Base-by-base conservation (phyloP, 1,140 invertebrate genomes). In the Drosophila mojavensis region DNA sequence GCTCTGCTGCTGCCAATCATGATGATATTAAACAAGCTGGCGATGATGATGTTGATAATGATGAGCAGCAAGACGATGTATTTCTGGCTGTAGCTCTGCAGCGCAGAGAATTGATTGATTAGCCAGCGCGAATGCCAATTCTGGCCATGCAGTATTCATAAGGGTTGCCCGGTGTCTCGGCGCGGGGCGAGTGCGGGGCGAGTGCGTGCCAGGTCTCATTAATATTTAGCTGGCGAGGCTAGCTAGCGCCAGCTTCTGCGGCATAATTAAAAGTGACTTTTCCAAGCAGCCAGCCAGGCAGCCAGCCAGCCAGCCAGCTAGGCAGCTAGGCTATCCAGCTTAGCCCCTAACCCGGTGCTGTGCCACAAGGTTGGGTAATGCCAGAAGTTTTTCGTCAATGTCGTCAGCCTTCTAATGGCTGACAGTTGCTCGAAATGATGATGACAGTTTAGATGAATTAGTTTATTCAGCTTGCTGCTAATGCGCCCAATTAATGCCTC, bases 361-460 rank as follows among this genome's bases (percentile, higher is more conserved):
- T 15, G 50, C 5, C 5, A 17, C 6, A 56, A 47, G 77, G 76
- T 79, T 79, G 84, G 84, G 69, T 81, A 84, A 84, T 89, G 80
- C 69, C 77, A 84, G 79, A 88, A 88, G 80, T 84, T 86, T 86
- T 86, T 86, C 83, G 80, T 88, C 79, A 89, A 78, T 76, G 47
- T 67, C 20, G 56, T 56, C 20, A 53, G 66, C 43, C 36, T 56
- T 75, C 83, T 89, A 88, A 89, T 84, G 77, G 36, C 78, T 89
- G 83, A 86, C 83, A 89, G 84, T 89, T 80, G 84, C 84, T 80
- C 68, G 84, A 89, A 88, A 84, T 89, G 84, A 88, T 88, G 84
- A 88, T 88, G 84, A 88, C 83, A 88, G 83, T 83, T 89, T 83
- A 89, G 83, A 88, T 88, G 84, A 84, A 88, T 88, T 88, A 89